phyloP scores from a whole-genome alignment of 1,140 invertebrate species.

The Saxidomus purpurata region DNA sequence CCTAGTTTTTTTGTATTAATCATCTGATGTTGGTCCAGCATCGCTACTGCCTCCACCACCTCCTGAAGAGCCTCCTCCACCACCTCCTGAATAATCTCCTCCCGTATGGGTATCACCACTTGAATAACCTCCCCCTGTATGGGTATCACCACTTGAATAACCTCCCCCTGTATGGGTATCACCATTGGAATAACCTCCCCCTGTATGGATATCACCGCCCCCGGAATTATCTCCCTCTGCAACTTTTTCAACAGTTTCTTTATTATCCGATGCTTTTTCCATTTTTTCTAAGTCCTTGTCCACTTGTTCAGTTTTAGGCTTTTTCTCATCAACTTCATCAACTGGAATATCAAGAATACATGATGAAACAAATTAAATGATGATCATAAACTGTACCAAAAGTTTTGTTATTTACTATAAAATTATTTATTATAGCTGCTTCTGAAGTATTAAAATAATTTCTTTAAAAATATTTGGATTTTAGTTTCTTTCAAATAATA shows the following conservation, averaged over 20 bases:
- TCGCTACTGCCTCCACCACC: neutral
- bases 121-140: conserved; percentile 2
- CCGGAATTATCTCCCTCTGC: neutral
- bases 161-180: neutral
- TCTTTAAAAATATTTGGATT: too few relatives aligned
- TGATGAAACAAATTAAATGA: neutral
- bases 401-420: too few relatives aligned
- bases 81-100: neutral
- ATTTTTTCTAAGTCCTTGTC: conserved; percentile 1
- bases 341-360: neutral
- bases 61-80: neutral
- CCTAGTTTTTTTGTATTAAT: neutral
- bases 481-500: too few relatives aligned
- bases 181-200: neutral
- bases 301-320: conserved; percentile 1
- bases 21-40: neutral
- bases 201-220: neutral
- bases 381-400: neutral
- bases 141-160: neutral
- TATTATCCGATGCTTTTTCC: neutral
- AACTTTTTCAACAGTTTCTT: neutral
- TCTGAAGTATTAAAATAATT: too few relatives aligned
- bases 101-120: neutral
- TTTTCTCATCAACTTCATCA: neutral
- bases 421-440: too few relatives aligned